These are phyloP conservation scores for Agriopis leucophaearia DNA, from an alignment of 2,888 invertebrate species.

Conservation along the genomic window DNA sequence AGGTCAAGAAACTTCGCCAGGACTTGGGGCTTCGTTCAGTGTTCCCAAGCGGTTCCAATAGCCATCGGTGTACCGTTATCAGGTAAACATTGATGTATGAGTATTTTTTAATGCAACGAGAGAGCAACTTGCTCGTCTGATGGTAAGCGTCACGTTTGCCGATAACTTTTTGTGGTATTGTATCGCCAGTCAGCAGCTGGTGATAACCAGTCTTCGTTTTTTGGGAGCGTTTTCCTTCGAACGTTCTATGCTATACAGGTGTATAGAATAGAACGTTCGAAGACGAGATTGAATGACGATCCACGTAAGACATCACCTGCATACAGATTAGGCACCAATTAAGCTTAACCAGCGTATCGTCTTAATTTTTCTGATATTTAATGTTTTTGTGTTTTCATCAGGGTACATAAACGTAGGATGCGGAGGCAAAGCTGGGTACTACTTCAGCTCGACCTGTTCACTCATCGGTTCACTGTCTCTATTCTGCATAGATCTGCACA, in stretches of 20 bases:
- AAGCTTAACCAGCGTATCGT: neutral
- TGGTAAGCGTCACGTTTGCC: too few species aligned
- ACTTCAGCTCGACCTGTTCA: conserved; percentile 93
- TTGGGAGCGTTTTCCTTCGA: too few species aligned
- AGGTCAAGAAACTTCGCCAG: conserved; percentile 94
- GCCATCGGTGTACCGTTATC: conserved; percentile 94
- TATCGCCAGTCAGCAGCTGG: too few species aligned
- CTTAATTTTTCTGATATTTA: neutral
- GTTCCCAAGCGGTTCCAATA: conserved; percentile 94
- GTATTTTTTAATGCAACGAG: neutral
- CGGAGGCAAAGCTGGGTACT: conserved; percentile 93
- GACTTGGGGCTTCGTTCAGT: conserved; percentile 96
- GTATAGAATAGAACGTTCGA: neutral
- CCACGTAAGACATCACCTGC: neutral
- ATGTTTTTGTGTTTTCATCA: conserved; percentile 73
- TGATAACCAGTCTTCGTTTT: too few species aligned
- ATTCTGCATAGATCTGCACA: conserved; percentile 93
- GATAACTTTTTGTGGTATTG: too few species aligned
- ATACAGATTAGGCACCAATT: neutral
- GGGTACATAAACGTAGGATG: conserved; percentile 93
- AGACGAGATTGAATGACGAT: neutral
- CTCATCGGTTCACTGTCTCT: conserved; percentile 91
- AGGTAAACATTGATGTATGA: conserved; percentile 78
- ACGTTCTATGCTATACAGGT: too few species aligned
- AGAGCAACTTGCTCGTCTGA: too few species aligned